Evolutionary conservation across 2,888 invertebrate genomes (phyloP).

Genomic region (Catocala fraxini): DNA sequence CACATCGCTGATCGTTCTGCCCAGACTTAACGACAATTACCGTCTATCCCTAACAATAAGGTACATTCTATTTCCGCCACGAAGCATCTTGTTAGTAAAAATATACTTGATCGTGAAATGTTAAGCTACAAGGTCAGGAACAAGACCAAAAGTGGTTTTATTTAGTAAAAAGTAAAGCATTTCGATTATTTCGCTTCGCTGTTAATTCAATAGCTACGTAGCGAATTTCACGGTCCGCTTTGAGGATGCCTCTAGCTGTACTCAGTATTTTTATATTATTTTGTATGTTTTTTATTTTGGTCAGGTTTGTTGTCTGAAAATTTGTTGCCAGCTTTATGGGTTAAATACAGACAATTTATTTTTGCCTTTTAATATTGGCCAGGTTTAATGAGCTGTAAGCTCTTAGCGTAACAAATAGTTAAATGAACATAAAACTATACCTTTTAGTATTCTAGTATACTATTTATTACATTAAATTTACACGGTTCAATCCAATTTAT

Average conservation of each 20-base stretch:
- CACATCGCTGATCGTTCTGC: slow-evolving; percentile 65
- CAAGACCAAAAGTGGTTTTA: slow-evolving; percentile 55
- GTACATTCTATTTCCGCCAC: slow-evolving; percentile 42
- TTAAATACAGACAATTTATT: slow-evolving; percentile 8
- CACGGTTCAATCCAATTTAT: too few species aligned
- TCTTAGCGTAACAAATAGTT: not conserved
- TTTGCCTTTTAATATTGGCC: not conserved
- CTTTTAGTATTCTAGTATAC: not conserved
- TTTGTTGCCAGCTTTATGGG: slow-evolving; percentile 15
- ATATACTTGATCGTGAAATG: slow-evolving; percentile 30
- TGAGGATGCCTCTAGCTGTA: slow-evolving; percentile 62
- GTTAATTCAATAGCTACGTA: slow-evolving; percentile 66
- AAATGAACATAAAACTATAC: not conserved
- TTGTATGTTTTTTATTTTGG: slow-evolving; percentile 41
- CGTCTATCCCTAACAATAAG: slow-evolving; percentile 39
- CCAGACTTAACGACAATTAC: slow-evolving; percentile 62
- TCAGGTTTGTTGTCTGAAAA: slow-evolving; percentile 12
- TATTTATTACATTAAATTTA: not conserved
- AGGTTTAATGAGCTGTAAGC: slow-evolving; percentile 7
- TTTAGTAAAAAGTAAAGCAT: slow-evolving; percentile 37
- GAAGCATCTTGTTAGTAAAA: slow-evolving; percentile 31
- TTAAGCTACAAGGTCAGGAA: slow-evolving; percentile 52
- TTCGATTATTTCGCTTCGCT: slow-evolving; percentile 53
- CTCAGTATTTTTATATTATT: slow-evolving; percentile 57
- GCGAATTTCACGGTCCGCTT: slow-evolving; percentile 68